Percentiles rank a stretch among this genome's conserved stretches.
Evolutionary conservation across 37 sponge, comb jelly and placozoan species (phyloP).

Genomic region (Eunapius fragilis): DNA sequence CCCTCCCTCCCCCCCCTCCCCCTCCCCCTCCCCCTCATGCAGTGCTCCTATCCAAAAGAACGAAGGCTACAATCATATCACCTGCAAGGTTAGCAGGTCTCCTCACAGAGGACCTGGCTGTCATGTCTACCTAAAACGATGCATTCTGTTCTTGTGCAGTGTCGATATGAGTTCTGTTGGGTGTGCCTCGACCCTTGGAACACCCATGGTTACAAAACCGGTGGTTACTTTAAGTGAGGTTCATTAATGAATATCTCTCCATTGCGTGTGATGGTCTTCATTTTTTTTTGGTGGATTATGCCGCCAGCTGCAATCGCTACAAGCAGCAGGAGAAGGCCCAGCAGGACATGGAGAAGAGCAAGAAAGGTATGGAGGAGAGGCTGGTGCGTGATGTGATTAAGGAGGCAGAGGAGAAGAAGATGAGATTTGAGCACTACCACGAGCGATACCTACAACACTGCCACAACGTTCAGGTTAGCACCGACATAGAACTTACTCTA

Average conservation of each 20-base stretch:
- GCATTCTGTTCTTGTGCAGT: no score
- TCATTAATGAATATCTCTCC: no score
- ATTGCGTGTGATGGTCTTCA: background rate
- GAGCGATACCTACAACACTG: constrained; percentile 53
- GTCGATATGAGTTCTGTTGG: constrained; percentile 82
- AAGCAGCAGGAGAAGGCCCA: constrained; percentile 39
- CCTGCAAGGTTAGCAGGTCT: no score
- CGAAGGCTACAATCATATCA: constrained; percentile 83
- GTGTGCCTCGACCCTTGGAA: constrained; percentile 79
- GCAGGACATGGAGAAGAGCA: constrained; percentile 25
- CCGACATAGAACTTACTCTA: no score
- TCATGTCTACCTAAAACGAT: no score
- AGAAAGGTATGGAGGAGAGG: constrained; percentile 46
- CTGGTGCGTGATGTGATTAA: constrained; percentile 10
- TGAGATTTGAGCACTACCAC: constrained; percentile 42
- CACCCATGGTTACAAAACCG: constrained; percentile 64
- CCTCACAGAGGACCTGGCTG: no score
- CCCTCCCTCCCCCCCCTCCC: background rate
- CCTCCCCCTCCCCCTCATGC: background rate
- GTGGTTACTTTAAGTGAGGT: constrained; percentile 81
- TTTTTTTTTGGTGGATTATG: background rate
- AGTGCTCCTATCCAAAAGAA: constrained; percentile 79
- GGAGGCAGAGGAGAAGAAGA: background rate
- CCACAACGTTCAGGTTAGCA: constrained; percentile 35
- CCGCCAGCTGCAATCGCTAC: constrained; percentile 78